Evolutionary conservation across 2,797 vertebrate genomes (phyloP), one percentile per base, ranked within the genome.

Genomic region (Centroberyx gerrardi): DNA sequence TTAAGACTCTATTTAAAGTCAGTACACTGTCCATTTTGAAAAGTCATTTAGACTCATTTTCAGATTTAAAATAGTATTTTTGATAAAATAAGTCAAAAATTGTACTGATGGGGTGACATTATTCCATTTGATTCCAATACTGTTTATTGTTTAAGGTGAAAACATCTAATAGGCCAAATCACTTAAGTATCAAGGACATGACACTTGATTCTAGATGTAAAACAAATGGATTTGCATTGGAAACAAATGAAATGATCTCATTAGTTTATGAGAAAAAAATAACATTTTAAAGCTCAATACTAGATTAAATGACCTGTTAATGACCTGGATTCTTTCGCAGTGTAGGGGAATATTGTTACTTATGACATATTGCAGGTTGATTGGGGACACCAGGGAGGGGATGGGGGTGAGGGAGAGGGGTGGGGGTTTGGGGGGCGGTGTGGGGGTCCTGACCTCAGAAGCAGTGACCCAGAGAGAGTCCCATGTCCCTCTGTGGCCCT

Each of bases 381-480:
- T 85, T 82, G 66, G 72, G 80, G 88, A 90, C 84, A 87, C 75
- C 87, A 77, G 38, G 75, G 62, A 70, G 69, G 36, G 68, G 62
- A 46, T n/a, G 56, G 62, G 18, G 48, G 55, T 14, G 79, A 55
- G 52, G 51, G 68, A 5, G 33, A 4, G 33, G 33, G 33, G 33
- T 7, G 22, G 22, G 22, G 22, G 22, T 22, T 22, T 22, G 22
- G 22, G 22, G 22, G 22, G 22, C 22, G 22, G 22, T 22, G 72
- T 68, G 75, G 81, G 38, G 29, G 44, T 7, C 40, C 42, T 83
- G 88, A 94, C 91, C 88, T 90, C 85, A 74, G 82, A 93, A 59
- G 85, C 93, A 94, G 84, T 94, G 94, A 94, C 94, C 88, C 81
- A 88, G 77, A 93, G 88, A 70, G 77, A 93, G 92, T 87, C 84